Base-by-base conservation (phyloP, 2,888 invertebrate genomes). In the Tromatobia lineatoria region DNA sequence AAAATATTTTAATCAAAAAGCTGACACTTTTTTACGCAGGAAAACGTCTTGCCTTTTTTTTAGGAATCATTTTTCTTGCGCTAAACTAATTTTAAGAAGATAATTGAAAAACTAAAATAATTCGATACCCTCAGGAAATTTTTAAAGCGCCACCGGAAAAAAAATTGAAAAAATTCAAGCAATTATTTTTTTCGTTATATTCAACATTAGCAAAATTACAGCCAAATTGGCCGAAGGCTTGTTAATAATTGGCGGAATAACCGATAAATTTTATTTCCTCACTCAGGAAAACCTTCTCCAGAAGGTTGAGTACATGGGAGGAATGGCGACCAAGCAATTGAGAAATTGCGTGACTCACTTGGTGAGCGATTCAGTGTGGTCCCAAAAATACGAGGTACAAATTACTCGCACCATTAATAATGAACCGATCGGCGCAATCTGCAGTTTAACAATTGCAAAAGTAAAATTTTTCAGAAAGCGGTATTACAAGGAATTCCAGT, bases 241-340 rank as follows among this genome's bases (percentile, higher is more conserved):
- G 34, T 7, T 1, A 7, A 7, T 34, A 7, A 8, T 34, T 34
- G 1, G 34, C 4, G 4, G 4, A 29, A 29, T 29, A 3, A 47
- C 8, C 0, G 1, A 47, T 13, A 0, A 15, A 74, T 50, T 45
- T 78, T 45, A 18, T 61, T 42, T 54, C 80, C 50, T 15, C 81
- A 89, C 91, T 61, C 90, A 96, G 95, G 94, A 95, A 54, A 94
- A 94, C 34, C 94, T 97, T 3, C 95, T 95, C 87, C 94, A 94
- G 67, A 95, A 95, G 88, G 95, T 97, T 0, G 95, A 96, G 82
- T 96, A 96, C 94, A 97, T 98, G 97, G 97, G 97, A 34, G 98
- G 97, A 0, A 94, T 95, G 59, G 97, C 96, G 90, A 95, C 94
- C 64, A 95, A 95, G 75, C 95, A 95, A 71, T 94, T 97, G 67